Conservation (phyloP, 2,888 invertebrate genomes). For the Aromia moschata region DNA sequence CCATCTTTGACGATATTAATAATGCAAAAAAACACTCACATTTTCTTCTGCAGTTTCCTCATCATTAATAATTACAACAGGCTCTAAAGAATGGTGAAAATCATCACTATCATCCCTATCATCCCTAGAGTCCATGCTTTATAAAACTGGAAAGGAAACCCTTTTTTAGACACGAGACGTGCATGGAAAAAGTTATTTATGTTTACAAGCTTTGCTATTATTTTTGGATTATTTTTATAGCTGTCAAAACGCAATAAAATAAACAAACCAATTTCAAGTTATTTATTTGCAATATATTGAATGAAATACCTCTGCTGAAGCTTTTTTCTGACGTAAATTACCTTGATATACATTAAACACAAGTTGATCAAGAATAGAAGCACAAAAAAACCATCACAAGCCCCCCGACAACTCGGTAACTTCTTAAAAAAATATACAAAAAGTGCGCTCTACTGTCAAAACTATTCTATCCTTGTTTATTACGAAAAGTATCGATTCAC, state of each 20-base stretch:
- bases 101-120: conserved; percentile 48
- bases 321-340: conserved; percentile 16
- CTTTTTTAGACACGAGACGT: conserved; percentile 17
- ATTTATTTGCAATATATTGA: conserved; percentile 33
- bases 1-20: conserved; percentile 16
- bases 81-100: conserved; percentile 52
- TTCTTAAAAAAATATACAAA: conserved; percentile 59
- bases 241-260: conserved; percentile 55
- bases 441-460: conserved; percentile 57
- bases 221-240: conserved; percentile 46
- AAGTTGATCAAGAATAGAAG: conserved; percentile 49
- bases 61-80: conserved; percentile 56
- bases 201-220: conserved; percentile 33
- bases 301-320: conserved; percentile 10
- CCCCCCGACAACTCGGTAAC: conserved; percentile 50
- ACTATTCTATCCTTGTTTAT: conserved; percentile 11
- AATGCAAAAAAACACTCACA: conserved; percentile 33
- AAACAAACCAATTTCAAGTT: conserved; percentile 52
- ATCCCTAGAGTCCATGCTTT: conserved; percentile 44
- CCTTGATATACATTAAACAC: conserved; percentile 25
- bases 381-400: conserved; percentile 50
- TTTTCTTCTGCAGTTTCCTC: conserved; percentile 45
- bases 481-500: conserved; percentile 44
- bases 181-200: conserved; percentile 32
- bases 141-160: conserved; percentile 36